Conservation (phyloP, 2,797 vertebrate genomes). For the Erithacus rubecula region DNA sequence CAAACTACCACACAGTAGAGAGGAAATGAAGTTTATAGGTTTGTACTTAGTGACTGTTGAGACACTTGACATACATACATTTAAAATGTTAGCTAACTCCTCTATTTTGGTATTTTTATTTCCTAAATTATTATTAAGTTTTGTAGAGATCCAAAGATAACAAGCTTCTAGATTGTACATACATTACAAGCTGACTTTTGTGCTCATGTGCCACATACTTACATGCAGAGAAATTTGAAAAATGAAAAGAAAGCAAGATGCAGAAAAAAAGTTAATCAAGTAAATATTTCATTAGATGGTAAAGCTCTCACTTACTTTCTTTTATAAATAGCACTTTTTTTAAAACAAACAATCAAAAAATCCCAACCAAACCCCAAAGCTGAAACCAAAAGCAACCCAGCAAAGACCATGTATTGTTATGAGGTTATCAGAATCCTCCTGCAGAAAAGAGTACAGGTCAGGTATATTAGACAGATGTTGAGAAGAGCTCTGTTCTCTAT, state of each 20-base stretch:
- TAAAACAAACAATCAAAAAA: neutral
- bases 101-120: slow-evolving; percentile 40
- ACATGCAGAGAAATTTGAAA: neutral
- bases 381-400: neutral
- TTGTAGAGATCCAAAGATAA: neutral
- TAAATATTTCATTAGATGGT: neutral
- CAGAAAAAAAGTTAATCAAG: neutral
- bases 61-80: neutral
- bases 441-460: neutral
- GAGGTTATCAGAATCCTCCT: neutral
- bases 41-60: neutral
- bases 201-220: neutral
- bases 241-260: neutral
- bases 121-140: neutral
- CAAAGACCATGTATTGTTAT: neutral
- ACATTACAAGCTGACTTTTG: neutral
- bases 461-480: neutral
- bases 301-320: neutral
- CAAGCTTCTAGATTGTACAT: neutral
- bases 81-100: slow-evolving; percentile 9
- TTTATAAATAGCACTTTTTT: neutral
- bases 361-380: neutral
- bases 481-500: neutral
- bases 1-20: neutral
- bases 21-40: slow-evolving; percentile 1